Percentiles rank a stretch among this genome's conserved stretches.
These are phyloP conservation scores for Dicerorhinus sumatrensis DNA, from an alignment of 2,113 vertebrate species.

Conservation along the genomic window DNA sequence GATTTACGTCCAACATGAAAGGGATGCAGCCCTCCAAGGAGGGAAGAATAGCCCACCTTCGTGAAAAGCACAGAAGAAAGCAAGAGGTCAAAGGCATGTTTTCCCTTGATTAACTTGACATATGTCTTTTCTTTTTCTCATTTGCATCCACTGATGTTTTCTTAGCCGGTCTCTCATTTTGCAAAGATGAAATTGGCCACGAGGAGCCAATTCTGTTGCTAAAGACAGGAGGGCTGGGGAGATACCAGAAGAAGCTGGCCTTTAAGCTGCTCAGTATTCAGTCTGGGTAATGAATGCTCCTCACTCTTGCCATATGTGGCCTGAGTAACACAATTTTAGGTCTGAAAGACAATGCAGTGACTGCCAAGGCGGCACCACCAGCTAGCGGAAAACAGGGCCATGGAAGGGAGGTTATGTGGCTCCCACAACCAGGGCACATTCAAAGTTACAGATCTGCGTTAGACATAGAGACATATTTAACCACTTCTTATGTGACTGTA, in stretches of 20 bases:
- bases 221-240: not conserved
- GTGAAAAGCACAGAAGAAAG: conserved; percentile 31
- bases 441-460: not conserved
- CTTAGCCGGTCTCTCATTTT: conserved; percentile 43
- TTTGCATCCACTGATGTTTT: not conserved
- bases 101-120: conserved; percentile 61
- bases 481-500: not conserved
- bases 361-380: not conserved
- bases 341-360: not conserved
- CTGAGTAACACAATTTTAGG: not conserved
- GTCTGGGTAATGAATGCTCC: not conserved
- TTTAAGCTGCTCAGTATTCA: conserved; percentile 35
- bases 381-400: not conserved
- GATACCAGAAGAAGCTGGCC: conserved; percentile 20
- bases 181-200: conserved; percentile 56
- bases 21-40: not conserved
- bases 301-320: not conserved
- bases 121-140: conserved; percentile 36
- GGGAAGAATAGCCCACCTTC: not conserved
- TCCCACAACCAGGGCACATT: not conserved
- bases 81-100: conserved; percentile 43
- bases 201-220: conserved; percentile 64
- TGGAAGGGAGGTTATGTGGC: not conserved
- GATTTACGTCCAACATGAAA: conserved; percentile 5
- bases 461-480: not conserved